A percentile compares a stretch with the other conserved stretches of the same genome.
These are phyloP conservation scores for Semicossyphus pulcher DNA, from an alignment of 2,113 vertebrate genomes.

Conservation along the genomic window DNA sequence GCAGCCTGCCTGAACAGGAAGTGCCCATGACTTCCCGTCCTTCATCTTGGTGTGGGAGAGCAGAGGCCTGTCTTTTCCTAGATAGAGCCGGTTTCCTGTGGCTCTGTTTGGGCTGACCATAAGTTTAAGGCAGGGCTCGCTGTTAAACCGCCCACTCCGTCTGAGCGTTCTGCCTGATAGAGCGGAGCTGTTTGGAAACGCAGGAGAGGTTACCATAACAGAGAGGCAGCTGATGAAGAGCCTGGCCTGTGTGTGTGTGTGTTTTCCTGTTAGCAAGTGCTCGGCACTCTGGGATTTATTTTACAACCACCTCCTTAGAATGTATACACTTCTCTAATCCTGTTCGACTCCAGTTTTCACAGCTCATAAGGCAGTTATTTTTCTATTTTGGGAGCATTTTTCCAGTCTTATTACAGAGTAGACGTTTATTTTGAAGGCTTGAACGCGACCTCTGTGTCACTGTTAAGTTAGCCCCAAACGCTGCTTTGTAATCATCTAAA, in stretches of 20 bases:
- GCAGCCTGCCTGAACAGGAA: slow-evolving; percentile 65
- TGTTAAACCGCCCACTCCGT: slow-evolving; percentile 57
- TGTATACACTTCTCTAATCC: slow-evolving; percentile 10
- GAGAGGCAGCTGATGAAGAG: slow-evolving; percentile 45
- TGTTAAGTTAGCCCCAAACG: too few relatives aligned
- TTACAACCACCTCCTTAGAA: slow-evolving; percentile 6
- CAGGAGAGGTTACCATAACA: slow-evolving; percentile 78
- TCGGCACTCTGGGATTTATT: slow-evolving; percentile 40
- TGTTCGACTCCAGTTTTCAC: slow-evolving; percentile 3
- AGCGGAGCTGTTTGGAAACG: slow-evolving; percentile 71
- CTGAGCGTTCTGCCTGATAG: slow-evolving; percentile 59
- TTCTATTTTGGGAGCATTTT: slow-evolving; percentile 7
- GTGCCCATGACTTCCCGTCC: slow-evolving; percentile 66
- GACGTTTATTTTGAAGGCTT: slow-evolving; percentile 52
- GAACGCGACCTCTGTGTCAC: slow-evolving; percentile 29
- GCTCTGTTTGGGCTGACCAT: slow-evolving; percentile 42
- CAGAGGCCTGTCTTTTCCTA: slow-evolving; percentile 53
- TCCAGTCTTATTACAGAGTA: slow-evolving; percentile 49
- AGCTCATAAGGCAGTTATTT: slow-evolving; percentile 5
- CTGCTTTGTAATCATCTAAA: too few relatives aligned
- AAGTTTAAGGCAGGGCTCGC: slow-evolving; percentile 33
- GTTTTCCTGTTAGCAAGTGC: slow-evolving; percentile 70
- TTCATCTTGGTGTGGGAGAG: slow-evolving; percentile 57
- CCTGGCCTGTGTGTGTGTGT: slow-evolving; percentile 32
- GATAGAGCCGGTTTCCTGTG: slow-evolving; percentile 68